These are phyloP conservation scores for Atherinomorus stipes DNA, from an alignment of 2,113 vertebrate genomes.

Conservation along the genomic window DNA sequence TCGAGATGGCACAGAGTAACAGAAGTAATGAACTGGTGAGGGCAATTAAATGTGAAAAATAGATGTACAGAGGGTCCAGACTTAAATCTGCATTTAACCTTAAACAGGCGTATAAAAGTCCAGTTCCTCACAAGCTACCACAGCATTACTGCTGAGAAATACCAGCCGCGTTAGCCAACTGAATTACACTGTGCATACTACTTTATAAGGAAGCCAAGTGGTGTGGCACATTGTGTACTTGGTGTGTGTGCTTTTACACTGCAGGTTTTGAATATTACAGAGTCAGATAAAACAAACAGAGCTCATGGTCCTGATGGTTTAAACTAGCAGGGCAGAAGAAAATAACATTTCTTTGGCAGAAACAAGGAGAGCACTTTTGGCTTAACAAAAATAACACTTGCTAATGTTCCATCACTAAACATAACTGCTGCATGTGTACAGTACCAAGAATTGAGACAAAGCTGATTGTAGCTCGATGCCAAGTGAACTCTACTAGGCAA, in stretches of 20 bases:
- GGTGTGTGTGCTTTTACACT: constrained; percentile 18
- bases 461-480: constrained; percentile 21
- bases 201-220: constrained; percentile 59
- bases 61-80: background rate
- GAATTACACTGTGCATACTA: constrained; percentile 16
- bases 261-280: constrained; percentile 16
- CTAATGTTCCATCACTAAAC: constrained; percentile 37
- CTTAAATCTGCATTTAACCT: background rate
- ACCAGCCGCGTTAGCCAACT: constrained; percentile 26
- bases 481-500: constrained; percentile 9
- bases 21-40: constrained; percentile 31
- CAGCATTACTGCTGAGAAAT: constrained; percentile 31
- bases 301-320: constrained; percentile 33
- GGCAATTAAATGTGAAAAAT: constrained; percentile 26
- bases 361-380: constrained; percentile 71
- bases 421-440: constrained; percentile 24
- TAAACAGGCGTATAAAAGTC: constrained; percentile 4
- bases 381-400: constrained; percentile 46
- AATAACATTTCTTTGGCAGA: constrained; percentile 69
- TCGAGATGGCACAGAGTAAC: constrained; percentile 52
- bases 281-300: constrained; percentile 30
- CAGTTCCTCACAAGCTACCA: constrained; percentile 10
- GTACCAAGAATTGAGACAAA: constrained; percentile 7
- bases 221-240: constrained; percentile 17
- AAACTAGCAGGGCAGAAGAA: constrained; percentile 39